A percentile compares a stretch with the other conserved stretches of the same genome.
These are phyloP conservation scores for Sitta carolinensis DNA, from an alignment of 2,797 vertebrate species.

Conservation along the genomic window DNA sequence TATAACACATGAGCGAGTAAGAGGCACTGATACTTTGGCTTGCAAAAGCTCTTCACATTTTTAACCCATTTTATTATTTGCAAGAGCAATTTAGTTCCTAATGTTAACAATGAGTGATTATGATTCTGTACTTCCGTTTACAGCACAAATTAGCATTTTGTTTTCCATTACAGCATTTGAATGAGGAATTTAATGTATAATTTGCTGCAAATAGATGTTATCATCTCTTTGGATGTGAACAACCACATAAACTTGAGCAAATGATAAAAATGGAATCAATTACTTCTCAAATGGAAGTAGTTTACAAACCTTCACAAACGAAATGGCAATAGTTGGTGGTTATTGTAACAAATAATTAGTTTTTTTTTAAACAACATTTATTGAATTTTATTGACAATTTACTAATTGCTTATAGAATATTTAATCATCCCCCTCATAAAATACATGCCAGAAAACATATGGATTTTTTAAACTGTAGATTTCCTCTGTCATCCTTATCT, in stretches of 20 bases:
- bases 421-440: slow-evolving; percentile 30
- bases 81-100: slow-evolving; percentile 75
- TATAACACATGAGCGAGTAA: neutral
- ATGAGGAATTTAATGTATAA: slow-evolving; percentile 84
- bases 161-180: slow-evolving; percentile 82
- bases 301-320: slow-evolving; percentile 79
- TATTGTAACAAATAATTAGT: slow-evolving; percentile 80
- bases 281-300: slow-evolving; percentile 79
- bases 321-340: slow-evolving; percentile 72
- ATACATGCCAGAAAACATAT: neutral
- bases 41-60: slow-evolving; percentile 47
- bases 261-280: slow-evolving; percentile 84
- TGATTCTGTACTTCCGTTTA: slow-evolving; percentile 80
- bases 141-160: slow-evolving; percentile 84
- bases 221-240: slow-evolving; percentile 80
- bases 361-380: slow-evolving; percentile 75
- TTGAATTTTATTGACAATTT: slow-evolving; percentile 76
- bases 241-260: slow-evolving; percentile 81
- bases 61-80: slow-evolving; percentile 78
- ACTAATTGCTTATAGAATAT: slow-evolving; percentile 70
- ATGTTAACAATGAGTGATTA: slow-evolving; percentile 84
- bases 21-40: slow-evolving; percentile 38
- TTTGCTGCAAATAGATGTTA: slow-evolving; percentile 85
- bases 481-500: neutral
- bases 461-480: slow-evolving; percentile 20